Evolutionary conservation across 2,888 invertebrate species (phyloP).

Genomic region (Bursaphelenchus okinawaensis): DNA sequence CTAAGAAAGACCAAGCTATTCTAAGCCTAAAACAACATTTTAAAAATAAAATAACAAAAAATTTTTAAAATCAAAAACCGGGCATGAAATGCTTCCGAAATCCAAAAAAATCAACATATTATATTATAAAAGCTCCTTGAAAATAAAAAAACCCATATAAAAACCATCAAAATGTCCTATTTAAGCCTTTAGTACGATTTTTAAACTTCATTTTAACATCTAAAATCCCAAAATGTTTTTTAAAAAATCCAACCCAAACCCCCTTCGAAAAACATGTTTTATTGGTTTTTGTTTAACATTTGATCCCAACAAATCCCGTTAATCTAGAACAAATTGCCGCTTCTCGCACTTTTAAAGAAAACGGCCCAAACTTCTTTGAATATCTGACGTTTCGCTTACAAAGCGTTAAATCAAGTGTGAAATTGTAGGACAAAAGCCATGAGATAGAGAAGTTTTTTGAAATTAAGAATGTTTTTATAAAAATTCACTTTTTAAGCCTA

Average conservation of each 20-base stretch:
- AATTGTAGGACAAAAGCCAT: background rate
- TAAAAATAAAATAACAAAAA: too few relatives aligned
- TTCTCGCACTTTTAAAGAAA: background rate
- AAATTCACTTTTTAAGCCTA: background rate
- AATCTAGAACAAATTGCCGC: background rate
- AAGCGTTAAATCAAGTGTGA: background rate
- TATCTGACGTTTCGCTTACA: too few relatives aligned
- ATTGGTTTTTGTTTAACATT: background rate
- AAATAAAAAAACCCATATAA: too few relatives aligned
- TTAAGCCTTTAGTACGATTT: background rate
- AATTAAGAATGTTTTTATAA: background rate
- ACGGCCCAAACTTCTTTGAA: too few relatives aligned
- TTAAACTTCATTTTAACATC: background rate
- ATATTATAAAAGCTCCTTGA: background rate
- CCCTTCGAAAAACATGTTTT: background rate
- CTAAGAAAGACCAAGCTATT: background rate
- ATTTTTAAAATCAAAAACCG: too few relatives aligned
- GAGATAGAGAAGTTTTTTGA: slow-evolving; percentile 2
- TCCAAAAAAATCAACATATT: background rate
- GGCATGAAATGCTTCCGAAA: background rate
- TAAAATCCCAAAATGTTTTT: background rate
- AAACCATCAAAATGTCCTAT: background rate
- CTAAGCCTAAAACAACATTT: too few relatives aligned
- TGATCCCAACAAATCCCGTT: background rate
- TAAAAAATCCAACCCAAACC: background rate